Evolutionary conservation across 1,140 invertebrate genomes (phyloP), one percentile per base, ranked within the genome.

Genomic region (Heliconius nattereri): DNA sequence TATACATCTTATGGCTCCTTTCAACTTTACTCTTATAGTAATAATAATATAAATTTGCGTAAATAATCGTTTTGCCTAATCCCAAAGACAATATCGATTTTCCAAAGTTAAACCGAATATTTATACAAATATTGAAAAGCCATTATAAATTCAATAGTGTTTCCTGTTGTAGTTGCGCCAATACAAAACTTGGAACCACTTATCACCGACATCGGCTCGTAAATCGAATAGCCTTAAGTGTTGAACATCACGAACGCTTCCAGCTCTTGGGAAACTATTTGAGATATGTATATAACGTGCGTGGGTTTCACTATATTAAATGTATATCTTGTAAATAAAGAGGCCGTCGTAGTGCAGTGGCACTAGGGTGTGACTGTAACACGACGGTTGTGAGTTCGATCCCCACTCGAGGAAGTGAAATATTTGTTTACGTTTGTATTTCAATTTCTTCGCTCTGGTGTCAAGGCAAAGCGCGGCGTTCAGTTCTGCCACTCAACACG

Each of bases 201-300:
- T 78, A 81, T 81, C 80, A 78, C 76, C n/a, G 23, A 66, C 35
- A 45, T 49, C 45, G 75, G 20, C 26, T 52, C 76, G 73, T 81
- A 78, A 81, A 81, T 78, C 60, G 73, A 81, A 75, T 57, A 66
- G 76, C 71, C 74, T 78, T 81, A 78, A 81, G 76, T 81, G 80
- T 81, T 75, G 72, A 78, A 71, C 76, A 75, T 81, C 80, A 81
- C 80, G 80, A 75, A 81, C 35, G 76, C 76, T 73, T 81, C 76
- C 79, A 71, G 40, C 75, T 80, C 75, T 76, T 80, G 32, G 71
- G 35, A 37, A 72, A 72, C 35, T 72, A 40, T 72, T 40, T 72
- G 71, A 72, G 7, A 72, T 72, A 72, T 72, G 32, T 72, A 29
- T 66, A 66, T 66, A 60, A 23, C 20, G 60, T 66, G 23, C 60